These are phyloP conservation scores for Chymomyza procnemis DNA, from an alignment of 2,888 invertebrate genomes.

Conservation along the genomic window DNA sequence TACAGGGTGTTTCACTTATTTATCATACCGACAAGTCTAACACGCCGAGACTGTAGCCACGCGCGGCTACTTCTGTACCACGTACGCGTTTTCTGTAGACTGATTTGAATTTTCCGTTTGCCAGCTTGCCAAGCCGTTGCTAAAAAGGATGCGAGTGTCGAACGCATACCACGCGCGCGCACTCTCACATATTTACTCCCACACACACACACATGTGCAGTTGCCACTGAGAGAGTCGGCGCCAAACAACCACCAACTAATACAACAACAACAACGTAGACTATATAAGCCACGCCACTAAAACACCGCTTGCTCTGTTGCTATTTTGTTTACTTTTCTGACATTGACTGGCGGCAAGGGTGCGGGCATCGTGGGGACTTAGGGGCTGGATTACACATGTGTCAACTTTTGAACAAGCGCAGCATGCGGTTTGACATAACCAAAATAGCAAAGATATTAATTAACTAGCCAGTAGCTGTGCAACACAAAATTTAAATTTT, in stretches of 20 bases:
- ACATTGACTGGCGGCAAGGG: slow-evolving; percentile 12
- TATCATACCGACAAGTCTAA: slow-evolving; percentile 79
- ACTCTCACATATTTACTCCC: slow-evolving; percentile 5
- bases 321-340: slow-evolving; percentile 68
- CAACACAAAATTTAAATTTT: background rate
- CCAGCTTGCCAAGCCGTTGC: slow-evolving; percentile 44
- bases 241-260: slow-evolving; percentile 25
- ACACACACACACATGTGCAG: slow-evolving; percentile 35
- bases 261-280: slow-evolving; percentile 24
- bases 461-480: background rate
- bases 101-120: slow-evolving; percentile 74
- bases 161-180: slow-evolving; percentile 17
- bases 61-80: slow-evolving; percentile 79
- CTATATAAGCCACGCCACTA: background rate
- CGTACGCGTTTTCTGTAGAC: slow-evolving; percentile 79
- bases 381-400: slow-evolving; percentile 28
- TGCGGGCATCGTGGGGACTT: slow-evolving; percentile 8
- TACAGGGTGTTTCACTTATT: slow-evolving; percentile 79
- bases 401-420: slow-evolving; percentile 4
- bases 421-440: background rate
- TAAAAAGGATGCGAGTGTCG: slow-evolving; percentile 17
- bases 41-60: slow-evolving; percentile 79
- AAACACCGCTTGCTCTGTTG: slow-evolving; percentile 54
- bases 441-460: background rate
- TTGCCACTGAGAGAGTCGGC: slow-evolving; percentile 34